A percentile compares a stretch with the other conserved stretches of the same genome.
Conservation (phyloP, 2,797 vertebrate genomes). For the Onychomys arenicola region DNA sequence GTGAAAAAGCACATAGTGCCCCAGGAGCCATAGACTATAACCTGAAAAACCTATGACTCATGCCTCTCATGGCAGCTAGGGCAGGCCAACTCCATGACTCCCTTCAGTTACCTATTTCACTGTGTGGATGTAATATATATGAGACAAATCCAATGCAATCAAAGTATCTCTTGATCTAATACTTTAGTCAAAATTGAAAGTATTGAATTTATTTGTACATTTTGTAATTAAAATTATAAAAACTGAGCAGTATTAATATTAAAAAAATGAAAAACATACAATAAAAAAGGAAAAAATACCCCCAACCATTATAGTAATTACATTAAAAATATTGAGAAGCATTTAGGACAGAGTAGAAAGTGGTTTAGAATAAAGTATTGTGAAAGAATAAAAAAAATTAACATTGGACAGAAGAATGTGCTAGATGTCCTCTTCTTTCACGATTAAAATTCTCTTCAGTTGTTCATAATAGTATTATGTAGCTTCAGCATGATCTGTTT, state of each 20-base stretch:
- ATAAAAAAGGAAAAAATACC: not conserved
- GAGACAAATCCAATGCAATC: not conserved
- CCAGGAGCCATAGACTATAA: not conserved
- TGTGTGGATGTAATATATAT: not conserved
- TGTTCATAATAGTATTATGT: not conserved
- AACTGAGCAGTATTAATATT: not conserved
- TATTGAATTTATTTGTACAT: not conserved
- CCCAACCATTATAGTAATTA: too few species aligned
- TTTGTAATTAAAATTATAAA: not conserved
- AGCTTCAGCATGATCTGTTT: not conserved
- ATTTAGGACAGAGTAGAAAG: not conserved
- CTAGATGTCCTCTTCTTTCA: not conserved
- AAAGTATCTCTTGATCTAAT: not conserved
- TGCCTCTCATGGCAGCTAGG: not conserved
- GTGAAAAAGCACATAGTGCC: not conserved
- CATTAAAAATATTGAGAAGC: not conserved
- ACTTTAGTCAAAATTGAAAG: not conserved
- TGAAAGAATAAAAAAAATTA: not conserved
- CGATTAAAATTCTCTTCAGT: not conserved
- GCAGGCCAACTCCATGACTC: not conserved
- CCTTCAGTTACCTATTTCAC: accelerated
- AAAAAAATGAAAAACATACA: not conserved
- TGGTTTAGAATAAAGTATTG: not conserved
- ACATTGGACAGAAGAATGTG: not conserved
- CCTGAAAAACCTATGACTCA: not conserved